Base-by-base conservation (phyloP, 2,797 vertebrate species). In the Mormyrops attenuatus region DNA sequence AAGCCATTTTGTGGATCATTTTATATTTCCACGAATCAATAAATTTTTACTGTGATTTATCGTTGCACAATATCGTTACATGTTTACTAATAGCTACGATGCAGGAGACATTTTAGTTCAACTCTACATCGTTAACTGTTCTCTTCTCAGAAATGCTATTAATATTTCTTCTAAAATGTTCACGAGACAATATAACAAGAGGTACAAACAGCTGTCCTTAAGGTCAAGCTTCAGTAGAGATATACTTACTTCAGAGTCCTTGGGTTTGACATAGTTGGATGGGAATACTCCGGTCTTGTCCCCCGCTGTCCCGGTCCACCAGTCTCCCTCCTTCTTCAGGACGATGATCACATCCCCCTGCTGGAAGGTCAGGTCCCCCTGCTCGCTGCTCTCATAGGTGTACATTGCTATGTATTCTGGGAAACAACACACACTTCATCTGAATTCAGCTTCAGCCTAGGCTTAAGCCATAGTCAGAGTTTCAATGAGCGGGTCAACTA, bases 391-490 rank as follows among this genome's bases (percentile, higher is more conserved):
- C 95, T 99, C 99, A 1, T 99, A 99, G 9, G 98, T 99, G 92
- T 99, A 99, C 98, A 99, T 99, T 92, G 99, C 99, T 92, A 99
- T 92, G 90, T 97, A 99, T 91, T 99, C 98, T 99, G 95, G 26
- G 6, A 41, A 52, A 47, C 20, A 26, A 17, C 13, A 13, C 85
- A 41, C 49, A 53, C 49, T 52, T 30, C 49, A 52, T 85, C 49
- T 26, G 15, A 53, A 8, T 85, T 49, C 44, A 26, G 20, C 49
- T 30, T 57, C 53, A 11, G 13, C 63, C 15, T 91, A 8, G 17
- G 17, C 63, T 11, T 91, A 11, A 53, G 20, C 85, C 15, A 89
- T 11, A 41, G 13, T 77, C 69, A 77, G 41, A 41, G 34, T 77
- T 77, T 77, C 34, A 20, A 13, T 38, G 69, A 77, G 69, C 30